A percentile compares a stretch with the other conserved stretches of the same genome.
Conservation (phyloP, 2,113 vertebrate genomes). For the Daubentonia madagascariensis region DNA sequence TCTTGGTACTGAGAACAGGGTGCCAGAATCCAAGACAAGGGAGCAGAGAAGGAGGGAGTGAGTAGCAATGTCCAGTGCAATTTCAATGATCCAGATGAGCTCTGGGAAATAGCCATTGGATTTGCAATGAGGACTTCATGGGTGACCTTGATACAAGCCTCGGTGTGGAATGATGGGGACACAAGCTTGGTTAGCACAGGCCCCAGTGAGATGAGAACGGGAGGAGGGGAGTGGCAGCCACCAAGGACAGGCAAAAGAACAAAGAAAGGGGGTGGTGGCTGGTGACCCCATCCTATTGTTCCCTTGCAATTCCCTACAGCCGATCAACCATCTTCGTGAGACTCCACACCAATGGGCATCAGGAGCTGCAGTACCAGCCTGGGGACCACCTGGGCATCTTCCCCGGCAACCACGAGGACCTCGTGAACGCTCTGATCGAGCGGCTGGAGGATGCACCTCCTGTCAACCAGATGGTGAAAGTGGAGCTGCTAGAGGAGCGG, state of each 20-base stretch:
- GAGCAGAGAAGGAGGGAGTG: not conserved
- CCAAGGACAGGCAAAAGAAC: not conserved
- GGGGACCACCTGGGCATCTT: conserved; percentile 97
- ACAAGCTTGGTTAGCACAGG: not conserved
- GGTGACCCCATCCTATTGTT: not conserved
- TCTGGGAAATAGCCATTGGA: fast-evolving
- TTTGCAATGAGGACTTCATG: not conserved
- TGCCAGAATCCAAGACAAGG: not conserved
- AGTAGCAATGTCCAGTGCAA: fast-evolving
- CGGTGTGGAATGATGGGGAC: not conserved
- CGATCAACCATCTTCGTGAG: conserved; percentile 95
- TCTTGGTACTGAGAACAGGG: not conserved
- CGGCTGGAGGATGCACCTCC: conserved; percentile 94
- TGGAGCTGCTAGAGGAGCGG: conserved; percentile 96
- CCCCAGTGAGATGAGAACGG: not conserved
- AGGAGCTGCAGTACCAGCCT: conserved; percentile 92
- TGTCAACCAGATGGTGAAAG: conserved; percentile 94
- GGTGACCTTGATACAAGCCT: not conserved
- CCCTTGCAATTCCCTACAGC: conserved; percentile 74
- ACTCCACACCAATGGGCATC: conserved; percentile 92
- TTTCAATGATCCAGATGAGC: fast-evolving
- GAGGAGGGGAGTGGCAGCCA: not conserved
- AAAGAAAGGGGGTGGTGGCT: not conserved
- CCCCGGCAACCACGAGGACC: conserved; percentile 94
- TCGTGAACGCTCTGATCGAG: conserved; percentile 93